phyloP scores from a whole-genome alignment of 2,888 invertebrate species.

The Adelognathus sp. region DNA sequence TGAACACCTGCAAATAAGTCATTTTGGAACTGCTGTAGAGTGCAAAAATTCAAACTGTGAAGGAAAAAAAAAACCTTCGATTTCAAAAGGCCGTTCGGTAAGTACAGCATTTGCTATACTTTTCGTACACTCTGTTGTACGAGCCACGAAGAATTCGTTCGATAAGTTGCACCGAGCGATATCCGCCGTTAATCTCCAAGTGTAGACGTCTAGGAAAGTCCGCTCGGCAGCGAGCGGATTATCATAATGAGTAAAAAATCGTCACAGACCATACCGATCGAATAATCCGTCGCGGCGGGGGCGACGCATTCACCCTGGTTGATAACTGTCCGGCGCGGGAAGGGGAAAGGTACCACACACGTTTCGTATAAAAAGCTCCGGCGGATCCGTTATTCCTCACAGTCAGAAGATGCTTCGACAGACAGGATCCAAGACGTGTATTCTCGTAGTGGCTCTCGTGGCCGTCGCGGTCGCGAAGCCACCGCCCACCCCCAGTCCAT shows the following conservation, averaged over 20 bases:
- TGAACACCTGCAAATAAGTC: no score
- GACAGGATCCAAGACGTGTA: slow-evolving; percentile 62
- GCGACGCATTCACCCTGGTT: slow-evolving; percentile 1
- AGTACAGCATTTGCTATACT: background rate
- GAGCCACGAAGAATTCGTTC: slow-evolving; percentile 33
- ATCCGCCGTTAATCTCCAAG: slow-evolving; percentile 69
- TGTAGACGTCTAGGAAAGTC: slow-evolving; percentile 62
- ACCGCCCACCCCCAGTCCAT: slow-evolving; percentile 69
- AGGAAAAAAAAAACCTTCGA: background rate
- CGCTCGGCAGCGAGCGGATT: slow-evolving; percentile 59
- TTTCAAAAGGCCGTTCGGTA: background rate
- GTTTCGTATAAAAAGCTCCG: slow-evolving; percentile 67
- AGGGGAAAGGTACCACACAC: background rate
- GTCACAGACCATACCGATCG: background rate
- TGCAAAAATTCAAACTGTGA: no score
- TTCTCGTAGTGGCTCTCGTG: slow-evolving; percentile 62
- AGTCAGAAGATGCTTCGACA: slow-evolving; percentile 67
- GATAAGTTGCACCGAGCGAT: slow-evolving; percentile 18
- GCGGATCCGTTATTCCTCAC: slow-evolving; percentile 10
- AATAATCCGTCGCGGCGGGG: slow-evolving; percentile 22
- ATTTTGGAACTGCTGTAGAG: no score
- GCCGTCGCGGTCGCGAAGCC: slow-evolving; percentile 62
- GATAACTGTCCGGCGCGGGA: background rate
- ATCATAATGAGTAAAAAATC: slow-evolving; percentile 63
- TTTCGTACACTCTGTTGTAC: background rate